A percentile compares a stretch with the other conserved stretches of the same genome.
Conservation (phyloP, 2,113 vertebrate genomes). For the Malurus melanocephalus region DNA sequence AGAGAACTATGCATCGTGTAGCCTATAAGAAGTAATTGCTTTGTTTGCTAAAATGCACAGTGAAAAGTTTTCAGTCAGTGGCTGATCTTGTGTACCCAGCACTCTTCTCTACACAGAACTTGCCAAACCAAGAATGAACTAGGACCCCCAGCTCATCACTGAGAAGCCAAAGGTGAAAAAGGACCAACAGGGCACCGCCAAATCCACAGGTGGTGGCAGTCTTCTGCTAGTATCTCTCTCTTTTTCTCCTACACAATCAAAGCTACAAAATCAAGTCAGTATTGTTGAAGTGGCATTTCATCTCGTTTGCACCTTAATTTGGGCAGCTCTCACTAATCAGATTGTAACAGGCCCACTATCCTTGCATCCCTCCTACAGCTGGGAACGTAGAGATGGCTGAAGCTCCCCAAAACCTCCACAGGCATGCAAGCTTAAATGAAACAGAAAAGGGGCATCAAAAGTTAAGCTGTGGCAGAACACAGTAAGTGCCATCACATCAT, state of each 20-base stretch:
- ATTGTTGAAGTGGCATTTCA: fast-evolving
- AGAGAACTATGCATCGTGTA: background rate
- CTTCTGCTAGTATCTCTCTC: background rate
- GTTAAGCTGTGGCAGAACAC: background rate
- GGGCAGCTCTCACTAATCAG: background rate
- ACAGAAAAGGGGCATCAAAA: background rate
- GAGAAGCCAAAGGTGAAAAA: background rate
- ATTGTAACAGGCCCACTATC: background rate
- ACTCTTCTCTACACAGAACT: background rate
- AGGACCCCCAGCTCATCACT: background rate
- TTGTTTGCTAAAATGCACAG: background rate
- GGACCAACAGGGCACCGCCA: background rate
- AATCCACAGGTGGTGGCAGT: too few species aligned
- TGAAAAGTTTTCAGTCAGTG: background rate
- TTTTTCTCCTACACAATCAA: background rate
- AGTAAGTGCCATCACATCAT: background rate
- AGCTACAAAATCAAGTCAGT: background rate
- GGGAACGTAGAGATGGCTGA: too few species aligned
- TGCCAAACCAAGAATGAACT: background rate
- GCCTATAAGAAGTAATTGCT: background rate
- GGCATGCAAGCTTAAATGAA: background rate
- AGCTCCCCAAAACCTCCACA: fast-evolving
- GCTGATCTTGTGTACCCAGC: background rate
- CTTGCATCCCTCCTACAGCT: fast-evolving
- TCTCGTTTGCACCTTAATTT: background rate